Percentiles rank a stretch among this genome's conserved stretches.
Evolutionary conservation across 2,888 invertebrate species (phyloP).

Genomic region (Cerceris rybyensis): DNA sequence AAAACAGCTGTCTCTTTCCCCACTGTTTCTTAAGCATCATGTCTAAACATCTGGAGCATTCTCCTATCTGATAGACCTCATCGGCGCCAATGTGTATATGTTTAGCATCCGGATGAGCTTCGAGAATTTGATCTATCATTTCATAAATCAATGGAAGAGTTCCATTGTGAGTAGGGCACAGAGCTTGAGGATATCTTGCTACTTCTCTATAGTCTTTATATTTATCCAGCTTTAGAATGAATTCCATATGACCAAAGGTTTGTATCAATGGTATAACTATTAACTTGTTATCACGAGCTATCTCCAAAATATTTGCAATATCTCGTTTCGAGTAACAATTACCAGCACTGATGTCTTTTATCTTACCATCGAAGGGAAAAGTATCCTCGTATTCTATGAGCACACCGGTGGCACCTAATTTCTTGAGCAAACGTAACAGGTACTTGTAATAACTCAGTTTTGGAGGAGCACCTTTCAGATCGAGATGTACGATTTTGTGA

Average conservation of each 20-base stretch:
- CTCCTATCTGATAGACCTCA: constrained; percentile 90
- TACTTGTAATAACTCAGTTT: constrained; percentile 85
- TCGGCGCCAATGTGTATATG: constrained; percentile 91
- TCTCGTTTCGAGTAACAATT: constrained; percentile 86
- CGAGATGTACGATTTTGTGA: constrained; percentile 90
- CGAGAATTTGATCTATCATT: constrained; percentile 89
- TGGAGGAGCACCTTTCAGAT: constrained; percentile 93
- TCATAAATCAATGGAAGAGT: constrained; percentile 84
- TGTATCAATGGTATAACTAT: constrained; percentile 91
- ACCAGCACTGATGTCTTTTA: constrained; percentile 85
- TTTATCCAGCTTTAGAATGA: constrained; percentile 88
- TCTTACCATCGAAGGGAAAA: constrained; percentile 88
- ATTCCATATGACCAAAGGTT: constrained; percentile 93
- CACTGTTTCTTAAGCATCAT: constrained; percentile 79
- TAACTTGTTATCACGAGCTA: constrained; percentile 85
- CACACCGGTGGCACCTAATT: constrained; percentile 89
- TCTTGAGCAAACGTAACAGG: constrained; percentile 85
- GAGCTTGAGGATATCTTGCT: constrained; percentile 84
- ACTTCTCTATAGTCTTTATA: constrained; percentile 88
- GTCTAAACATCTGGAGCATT: constrained; percentile 84
- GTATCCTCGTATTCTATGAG: constrained; percentile 94
- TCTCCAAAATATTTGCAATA: constrained; percentile 82
- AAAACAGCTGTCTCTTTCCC: constrained; percentile 84
- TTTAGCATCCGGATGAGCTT: constrained; percentile 83
- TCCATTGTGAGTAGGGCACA: constrained; percentile 87